phyloP scores from a whole-genome alignment of 2,797 vertebrate species.

The Philypnodon macrostomus region DNA sequence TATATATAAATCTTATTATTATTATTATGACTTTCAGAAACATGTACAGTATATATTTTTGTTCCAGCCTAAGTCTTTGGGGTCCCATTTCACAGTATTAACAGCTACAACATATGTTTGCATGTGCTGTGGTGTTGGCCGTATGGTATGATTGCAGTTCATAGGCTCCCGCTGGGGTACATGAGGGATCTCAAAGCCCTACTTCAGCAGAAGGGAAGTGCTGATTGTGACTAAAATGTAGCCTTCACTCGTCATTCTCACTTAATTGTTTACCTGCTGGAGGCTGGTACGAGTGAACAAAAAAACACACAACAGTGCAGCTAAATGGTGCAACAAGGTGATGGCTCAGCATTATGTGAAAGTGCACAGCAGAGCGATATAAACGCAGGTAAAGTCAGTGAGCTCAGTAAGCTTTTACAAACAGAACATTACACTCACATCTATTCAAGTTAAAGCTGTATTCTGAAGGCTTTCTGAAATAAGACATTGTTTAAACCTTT shows the following conservation, averaged over 20 bases:
- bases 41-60: no score
- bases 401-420: neutral
- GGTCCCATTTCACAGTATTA: neutral
- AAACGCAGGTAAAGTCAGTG: constrained; percentile 11
- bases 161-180: constrained; percentile 15
- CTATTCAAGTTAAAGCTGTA: no score
- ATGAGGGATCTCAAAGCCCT: constrained; percentile 30
- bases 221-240: constrained; percentile 54
- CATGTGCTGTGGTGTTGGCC: neutral
- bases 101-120: constrained; percentile 13
- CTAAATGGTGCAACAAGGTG: constrained; percentile 21
- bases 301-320: constrained; percentile 27
- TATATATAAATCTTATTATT: no score
- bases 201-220: constrained; percentile 59
- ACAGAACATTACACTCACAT: neutral
- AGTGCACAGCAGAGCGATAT: constrained; percentile 12
- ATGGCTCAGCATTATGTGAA: constrained; percentile 39
- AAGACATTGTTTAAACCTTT: no score
- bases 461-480: no score
- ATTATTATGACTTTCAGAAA: no score
- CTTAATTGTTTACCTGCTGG: constrained; percentile 64
- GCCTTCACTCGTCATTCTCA: constrained; percentile 20
- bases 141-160: constrained; percentile 15
- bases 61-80: no score
- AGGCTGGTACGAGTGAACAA: constrained; percentile 24